Evolutionary conservation across 2,797 vertebrate genomes (phyloP).

Genomic region (Gymnothorax javanicus): DNA sequence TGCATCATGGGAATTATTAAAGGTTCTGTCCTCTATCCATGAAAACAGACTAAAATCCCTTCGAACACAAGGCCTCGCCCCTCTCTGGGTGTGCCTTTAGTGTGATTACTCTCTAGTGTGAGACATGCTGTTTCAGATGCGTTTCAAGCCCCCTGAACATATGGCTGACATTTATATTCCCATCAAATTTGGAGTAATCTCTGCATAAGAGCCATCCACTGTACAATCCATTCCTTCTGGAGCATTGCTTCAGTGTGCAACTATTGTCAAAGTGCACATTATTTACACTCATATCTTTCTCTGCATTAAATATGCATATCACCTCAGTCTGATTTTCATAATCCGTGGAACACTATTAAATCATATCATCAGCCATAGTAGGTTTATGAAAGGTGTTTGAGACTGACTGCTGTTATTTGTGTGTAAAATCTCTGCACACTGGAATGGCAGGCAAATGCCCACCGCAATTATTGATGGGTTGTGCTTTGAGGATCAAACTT

Average conservation of each 20-base stretch:
- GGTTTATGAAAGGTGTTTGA: background rate
- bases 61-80: background rate
- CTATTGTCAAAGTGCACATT: background rate
- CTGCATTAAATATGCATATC: background rate
- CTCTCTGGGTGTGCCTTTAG: background rate
- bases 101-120: background rate
- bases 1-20: background rate
- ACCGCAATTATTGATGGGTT: conserved; percentile 22
- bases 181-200: conserved; percentile 12
- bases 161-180: background rate
- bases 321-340: background rate
- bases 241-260: background rate
- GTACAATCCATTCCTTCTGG: background rate
- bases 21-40: background rate
- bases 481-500: conserved; percentile 4
- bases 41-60: background rate
- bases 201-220: background rate
- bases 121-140: background rate
- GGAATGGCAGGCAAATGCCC: conserved; percentile 5
- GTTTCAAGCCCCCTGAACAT: background rate
- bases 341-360: conserved; percentile 6
- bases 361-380: background rate
- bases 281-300: conserved; percentile 6
- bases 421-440: background rate
- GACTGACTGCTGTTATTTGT: conserved; percentile 1